Conservation (phyloP, 1,140 invertebrate genomes). For the Trissolcus basalis region DNA sequence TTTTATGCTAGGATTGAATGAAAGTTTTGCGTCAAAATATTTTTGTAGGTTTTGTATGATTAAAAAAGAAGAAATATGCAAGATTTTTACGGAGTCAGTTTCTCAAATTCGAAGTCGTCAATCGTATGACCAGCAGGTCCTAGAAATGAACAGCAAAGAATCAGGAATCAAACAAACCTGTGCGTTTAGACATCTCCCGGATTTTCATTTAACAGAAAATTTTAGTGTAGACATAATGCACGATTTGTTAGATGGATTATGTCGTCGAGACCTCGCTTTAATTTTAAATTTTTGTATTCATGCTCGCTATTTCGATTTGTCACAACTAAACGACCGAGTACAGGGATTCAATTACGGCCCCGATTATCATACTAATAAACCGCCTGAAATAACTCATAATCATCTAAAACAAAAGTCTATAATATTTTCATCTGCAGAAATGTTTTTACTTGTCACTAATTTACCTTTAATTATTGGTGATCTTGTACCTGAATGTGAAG, state of each 20-base stretch:
- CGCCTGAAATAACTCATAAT: conserved; percentile 8
- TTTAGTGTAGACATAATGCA: too few species aligned
- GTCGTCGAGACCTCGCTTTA: conserved; percentile 7
- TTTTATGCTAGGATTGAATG: conserved; percentile 17
- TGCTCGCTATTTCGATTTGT: conserved; percentile 5
- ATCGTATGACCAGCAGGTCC: background rate
- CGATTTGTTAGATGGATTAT: background rate
- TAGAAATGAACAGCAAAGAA: conserved; percentile 6
- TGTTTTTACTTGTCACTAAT: conserved; percentile 27
- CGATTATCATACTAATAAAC: conserved; percentile 19
- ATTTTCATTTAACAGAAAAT: background rate
- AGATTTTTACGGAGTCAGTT: conserved; percentile 2
- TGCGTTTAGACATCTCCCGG: conserved; percentile 1
- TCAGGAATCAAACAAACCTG: background rate
- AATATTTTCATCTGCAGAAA: conserved; percentile 27
- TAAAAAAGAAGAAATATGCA: conserved; percentile 14
- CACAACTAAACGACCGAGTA: conserved; percentile 19
- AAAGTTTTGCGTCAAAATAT: conserved; percentile 13
- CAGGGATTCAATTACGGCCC: conserved; percentile 18
- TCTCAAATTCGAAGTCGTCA: background rate
- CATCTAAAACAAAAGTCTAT: conserved; percentile 20
- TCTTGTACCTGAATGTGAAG: conserved; percentile 14
- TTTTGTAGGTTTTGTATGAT: conserved; percentile 15
- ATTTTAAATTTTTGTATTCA: conserved; percentile 5
- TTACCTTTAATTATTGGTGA: conserved; percentile 33